Conservation (phyloP, 2,888 invertebrate species). For the Proisotoma minuta region DNA sequence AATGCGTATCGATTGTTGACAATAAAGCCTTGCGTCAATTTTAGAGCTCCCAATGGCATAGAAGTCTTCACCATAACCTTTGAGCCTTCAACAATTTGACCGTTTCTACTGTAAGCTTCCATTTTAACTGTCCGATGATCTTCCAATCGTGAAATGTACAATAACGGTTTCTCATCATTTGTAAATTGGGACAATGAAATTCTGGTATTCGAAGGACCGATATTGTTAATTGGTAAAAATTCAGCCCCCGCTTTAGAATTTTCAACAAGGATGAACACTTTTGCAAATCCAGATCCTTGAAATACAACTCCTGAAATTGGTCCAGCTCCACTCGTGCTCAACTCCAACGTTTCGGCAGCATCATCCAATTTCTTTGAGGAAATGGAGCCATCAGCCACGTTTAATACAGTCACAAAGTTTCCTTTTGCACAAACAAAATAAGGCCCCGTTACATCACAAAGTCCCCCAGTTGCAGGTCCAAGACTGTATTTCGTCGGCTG, state of each 20-base stretch:
- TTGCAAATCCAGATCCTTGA: conserved; percentile 26
- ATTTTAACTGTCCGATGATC: conserved; percentile 25
- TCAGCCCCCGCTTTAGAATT: conserved; percentile 38
- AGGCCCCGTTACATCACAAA: conserved; percentile 28
- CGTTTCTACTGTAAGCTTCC: conserved; percentile 25
- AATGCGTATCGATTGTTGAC: conserved; percentile 37
- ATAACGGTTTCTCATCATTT: conserved; percentile 16
- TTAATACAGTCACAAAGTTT: conserved; percentile 25
- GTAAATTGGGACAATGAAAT: conserved; percentile 28
- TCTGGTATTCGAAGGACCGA: conserved; percentile 12
- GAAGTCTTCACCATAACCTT: conserved; percentile 17
- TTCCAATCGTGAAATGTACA: conserved; percentile 32
- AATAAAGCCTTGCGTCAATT: conserved; percentile 52
- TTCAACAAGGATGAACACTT: conserved; percentile 35
- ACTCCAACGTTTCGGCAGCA: conserved; percentile 11
- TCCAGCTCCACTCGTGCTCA: conserved; percentile 25
- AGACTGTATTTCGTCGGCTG: background rate
- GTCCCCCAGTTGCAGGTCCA: background rate
- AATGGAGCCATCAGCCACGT: conserved; percentile 35
- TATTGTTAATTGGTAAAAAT: conserved; percentile 30
- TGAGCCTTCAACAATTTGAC: conserved; percentile 21
- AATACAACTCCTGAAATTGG: conserved; percentile 26
- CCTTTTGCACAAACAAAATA: conserved; percentile 34
- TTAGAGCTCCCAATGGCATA: conserved; percentile 27
- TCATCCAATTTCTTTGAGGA: conserved; percentile 24